phyloP scores from a whole-genome alignment of 1,140 invertebrate species.

The Neodiprion virginianus region DNA sequence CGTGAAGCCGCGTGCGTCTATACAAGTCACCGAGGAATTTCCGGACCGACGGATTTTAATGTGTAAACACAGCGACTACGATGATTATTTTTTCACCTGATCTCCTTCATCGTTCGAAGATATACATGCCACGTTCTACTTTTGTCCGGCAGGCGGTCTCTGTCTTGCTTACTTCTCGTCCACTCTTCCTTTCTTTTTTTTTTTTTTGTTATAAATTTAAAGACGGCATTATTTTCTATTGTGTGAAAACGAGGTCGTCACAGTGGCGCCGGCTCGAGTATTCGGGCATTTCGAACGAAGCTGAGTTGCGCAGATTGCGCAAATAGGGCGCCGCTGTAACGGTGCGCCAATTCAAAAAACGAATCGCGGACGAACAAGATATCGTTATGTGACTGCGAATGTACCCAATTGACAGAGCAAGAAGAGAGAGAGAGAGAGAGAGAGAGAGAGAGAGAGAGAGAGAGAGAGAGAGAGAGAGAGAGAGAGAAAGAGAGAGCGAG shows the following conservation, averaged over 20 bases:
- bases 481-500: constrained; percentile 1
- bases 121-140: too few relatives aligned
- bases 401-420: constrained; percentile 10
- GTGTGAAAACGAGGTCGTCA: not conserved
- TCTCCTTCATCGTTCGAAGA: too few relatives aligned
- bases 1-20: too few relatives aligned
- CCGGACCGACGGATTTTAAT: too few relatives aligned
- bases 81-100: too few relatives aligned
- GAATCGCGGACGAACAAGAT: not conserved
- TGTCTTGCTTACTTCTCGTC: too few relatives aligned
- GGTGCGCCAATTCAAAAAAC: not conserved
- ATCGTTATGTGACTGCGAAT: not conserved
- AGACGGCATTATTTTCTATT: not conserved
- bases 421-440: constrained; percentile 8
- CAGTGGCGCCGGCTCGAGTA: not conserved
- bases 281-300: not conserved
- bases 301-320: not conserved
- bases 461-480: constrained; percentile 2
- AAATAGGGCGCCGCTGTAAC: not conserved
- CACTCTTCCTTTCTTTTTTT: too few relatives aligned
- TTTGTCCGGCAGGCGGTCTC: too few relatives aligned
- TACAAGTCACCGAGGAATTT: too few relatives aligned
- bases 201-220: too few relatives aligned
- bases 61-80: too few relatives aligned
- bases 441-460: constrained; percentile 11